Conservation (phyloP, 2,888 invertebrate genomes). For the Tetrapedia diversipes region DNA sequence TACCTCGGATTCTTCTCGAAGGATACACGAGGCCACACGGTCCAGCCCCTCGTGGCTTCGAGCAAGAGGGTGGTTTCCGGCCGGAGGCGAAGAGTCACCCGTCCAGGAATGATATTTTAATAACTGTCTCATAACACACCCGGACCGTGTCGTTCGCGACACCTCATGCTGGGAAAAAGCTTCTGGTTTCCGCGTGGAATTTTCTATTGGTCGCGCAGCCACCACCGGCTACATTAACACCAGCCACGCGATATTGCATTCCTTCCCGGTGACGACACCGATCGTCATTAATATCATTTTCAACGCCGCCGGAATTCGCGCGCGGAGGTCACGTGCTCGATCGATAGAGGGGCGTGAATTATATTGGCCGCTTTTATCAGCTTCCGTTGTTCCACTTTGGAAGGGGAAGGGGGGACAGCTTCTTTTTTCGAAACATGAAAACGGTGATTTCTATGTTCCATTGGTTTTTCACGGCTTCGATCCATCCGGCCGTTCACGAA, state of each 20-base stretch:
- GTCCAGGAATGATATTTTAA: conserved; percentile 75
- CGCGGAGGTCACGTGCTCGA: background rate
- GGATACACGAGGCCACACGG: conserved; percentile 42
- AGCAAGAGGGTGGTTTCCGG: conserved; percentile 34
- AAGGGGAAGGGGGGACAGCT: too few relatives aligned
- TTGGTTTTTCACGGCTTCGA: too few relatives aligned
- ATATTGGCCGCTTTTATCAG: background rate
- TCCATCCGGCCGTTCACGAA: too few relatives aligned
- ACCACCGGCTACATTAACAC: conserved; percentile 68
- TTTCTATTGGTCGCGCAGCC: conserved; percentile 35
- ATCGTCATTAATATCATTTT: conserved; percentile 66
- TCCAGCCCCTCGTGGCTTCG: conserved; percentile 34
- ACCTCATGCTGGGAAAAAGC: background rate
- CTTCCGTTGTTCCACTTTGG: too few relatives aligned
- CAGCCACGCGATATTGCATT: conserved; percentile 67
- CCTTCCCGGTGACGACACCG: conserved; percentile 60
- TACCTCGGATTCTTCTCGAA: conserved; percentile 38
- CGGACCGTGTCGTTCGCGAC: conserved; percentile 16
- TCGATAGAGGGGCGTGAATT: conserved; percentile 1
- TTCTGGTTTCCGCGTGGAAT: conserved; percentile 45
- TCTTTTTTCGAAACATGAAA: too few relatives aligned
- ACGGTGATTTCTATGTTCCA: too few relatives aligned
- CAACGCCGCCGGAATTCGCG: conserved; percentile 10
- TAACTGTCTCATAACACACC: conserved; percentile 71
- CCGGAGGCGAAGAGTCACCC: conserved; percentile 23